Base-by-base conservation (phyloP, 2,797 vertebrate genomes). In the Siniperca undulata region DNA sequence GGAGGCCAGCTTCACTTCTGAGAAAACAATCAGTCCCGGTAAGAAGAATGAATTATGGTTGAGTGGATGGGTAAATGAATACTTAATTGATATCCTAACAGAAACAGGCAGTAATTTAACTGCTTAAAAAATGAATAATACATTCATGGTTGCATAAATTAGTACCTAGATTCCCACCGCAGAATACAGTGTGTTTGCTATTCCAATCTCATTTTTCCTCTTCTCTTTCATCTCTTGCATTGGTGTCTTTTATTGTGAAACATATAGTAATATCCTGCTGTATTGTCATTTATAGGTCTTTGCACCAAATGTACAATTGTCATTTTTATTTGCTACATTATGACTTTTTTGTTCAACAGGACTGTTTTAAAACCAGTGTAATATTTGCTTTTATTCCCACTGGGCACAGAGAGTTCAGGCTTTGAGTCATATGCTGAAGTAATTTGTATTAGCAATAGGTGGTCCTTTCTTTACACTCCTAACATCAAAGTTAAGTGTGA, bases 1-100 rank as follows among this genome's bases (percentile, higher is more conserved):
- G 0, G 95, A 96, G 61, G 86, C 80, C 8, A 88, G 92, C 77
- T 95, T 94, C 7, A 1, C 81, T 5, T 93, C 94, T 0, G 95
- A 96, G 82, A 96, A 96, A 90, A 94, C 93, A 1, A 76, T 88
- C 90, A 94, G 84, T 85, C 93, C 94, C 0, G 95, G 96, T 97
- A 81, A 91, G 92, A 75, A 44, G 14, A 75, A n/a, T 3, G 19
- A 46, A n/a, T 59, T 6, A 38, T 10, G 19, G 7, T 3, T 53
- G 30, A 75, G 24, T 77, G 62, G 38, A 52, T 50, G 40, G 12
- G 30, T 62, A 40, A 70, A 19, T 70, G 36, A 81, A 56, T 13
- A 10, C 16, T 50, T 56, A 36, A 82, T 72, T 42, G 52, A 77
- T 78, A 20, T 74, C 50, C 2, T 19, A 13, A 58, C 30, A 22